Conservation (phyloP, 1,140 invertebrate species). For the Monomorium pharaonis region DNA sequence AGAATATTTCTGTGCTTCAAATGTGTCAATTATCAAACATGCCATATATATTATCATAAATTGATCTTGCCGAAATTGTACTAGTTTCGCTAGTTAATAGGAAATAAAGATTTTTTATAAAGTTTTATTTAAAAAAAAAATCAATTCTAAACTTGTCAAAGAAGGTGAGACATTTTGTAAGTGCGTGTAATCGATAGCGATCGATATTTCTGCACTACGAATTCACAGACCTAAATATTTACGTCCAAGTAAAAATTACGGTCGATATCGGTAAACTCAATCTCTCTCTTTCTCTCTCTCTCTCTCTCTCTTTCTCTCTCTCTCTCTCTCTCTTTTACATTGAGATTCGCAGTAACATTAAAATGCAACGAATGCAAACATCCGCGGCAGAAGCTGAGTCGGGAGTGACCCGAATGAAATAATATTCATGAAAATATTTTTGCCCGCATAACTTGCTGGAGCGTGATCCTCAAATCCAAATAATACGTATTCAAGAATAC, state of each 20-base stretch:
- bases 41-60: not conserved
- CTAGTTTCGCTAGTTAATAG: not conserved
- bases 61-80: not conserved
- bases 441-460: not conserved
- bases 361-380: slow-evolving; percentile 57
- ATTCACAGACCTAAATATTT: slow-evolving; percentile 45
- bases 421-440: slow-evolving; percentile 58
- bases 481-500: slow-evolving; percentile 27
- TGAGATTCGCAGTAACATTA: slow-evolving; percentile 45
- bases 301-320: too few species aligned
- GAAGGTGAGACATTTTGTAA: not conserved
- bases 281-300: too few species aligned
- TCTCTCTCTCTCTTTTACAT: slow-evolving; percentile 31
- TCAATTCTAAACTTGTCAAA: not conserved
- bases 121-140: slow-evolving; percentile 3
- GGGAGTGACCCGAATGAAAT: slow-evolving; percentile 6
- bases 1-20: not conserved
- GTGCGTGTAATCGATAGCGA: not conserved
- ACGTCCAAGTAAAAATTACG: slow-evolving; percentile 38
- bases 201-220: slow-evolving; percentile 21
- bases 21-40: not conserved
- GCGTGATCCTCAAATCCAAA: slow-evolving; percentile 23
- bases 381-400: slow-evolving; percentile 3
- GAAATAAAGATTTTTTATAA: not conserved
- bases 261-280: slow-evolving; percentile 45